Percentiles rank a stretch among this genome's conserved stretches.
phyloP scores from a whole-genome alignment of 2,113 vertebrate genomes.

The Hoplias malabaricus region DNA sequence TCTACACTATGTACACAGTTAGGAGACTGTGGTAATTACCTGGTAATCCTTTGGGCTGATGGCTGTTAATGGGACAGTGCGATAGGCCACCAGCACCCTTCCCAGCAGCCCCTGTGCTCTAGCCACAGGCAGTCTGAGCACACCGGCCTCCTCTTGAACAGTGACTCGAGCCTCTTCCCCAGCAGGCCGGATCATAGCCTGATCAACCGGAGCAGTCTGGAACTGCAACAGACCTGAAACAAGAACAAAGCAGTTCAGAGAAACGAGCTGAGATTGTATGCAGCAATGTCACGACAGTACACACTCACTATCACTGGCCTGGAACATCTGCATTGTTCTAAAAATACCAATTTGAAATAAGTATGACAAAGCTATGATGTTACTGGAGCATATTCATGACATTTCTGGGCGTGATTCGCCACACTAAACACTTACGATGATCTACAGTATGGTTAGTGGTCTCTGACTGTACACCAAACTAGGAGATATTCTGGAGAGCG shows the following conservation, averaged over 20 bases:
- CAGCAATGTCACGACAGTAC: too few species aligned
- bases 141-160: slow-evolving; percentile 83
- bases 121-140: slow-evolving; percentile 76
- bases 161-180: slow-evolving; percentile 72
- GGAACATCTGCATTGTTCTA: too few species aligned
- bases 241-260: not conserved
- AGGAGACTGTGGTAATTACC: slow-evolving; percentile 64
- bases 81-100: slow-evolving; percentile 82
- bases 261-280: too few species aligned
- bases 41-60: slow-evolving; percentile 87
- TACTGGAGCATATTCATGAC: too few species aligned
- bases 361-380: too few species aligned
- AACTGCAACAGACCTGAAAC: slow-evolving; percentile 90
- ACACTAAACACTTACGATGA: too few species aligned
- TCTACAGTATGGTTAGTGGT: too few species aligned
- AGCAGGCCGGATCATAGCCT: slow-evolving; percentile 73
- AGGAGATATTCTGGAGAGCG: not conserved
- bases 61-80: slow-evolving; percentile 85
- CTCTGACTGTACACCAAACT: not conserved
- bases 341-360: too few species aligned
- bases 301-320: too few species aligned
- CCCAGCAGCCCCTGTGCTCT: slow-evolving; percentile 92
- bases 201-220: slow-evolving; percentile 73
- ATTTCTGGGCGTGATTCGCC: too few species aligned
- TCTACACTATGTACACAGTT: not conserved